Evolutionary conservation across 1,140 invertebrate genomes (phyloP).

Genomic region (Habropoda laboriosa): DNA sequence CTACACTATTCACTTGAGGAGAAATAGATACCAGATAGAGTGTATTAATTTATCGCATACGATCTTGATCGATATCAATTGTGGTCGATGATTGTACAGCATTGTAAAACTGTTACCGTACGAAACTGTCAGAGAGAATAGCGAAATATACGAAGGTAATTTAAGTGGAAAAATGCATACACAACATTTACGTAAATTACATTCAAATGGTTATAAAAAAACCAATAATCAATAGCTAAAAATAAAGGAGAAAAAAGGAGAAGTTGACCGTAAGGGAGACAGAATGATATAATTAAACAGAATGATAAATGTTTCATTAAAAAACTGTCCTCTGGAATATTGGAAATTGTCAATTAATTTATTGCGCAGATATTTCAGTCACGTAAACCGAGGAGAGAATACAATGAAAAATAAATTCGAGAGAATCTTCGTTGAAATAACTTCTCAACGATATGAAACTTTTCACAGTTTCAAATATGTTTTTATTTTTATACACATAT

Average conservation of each 20-base stretch:
- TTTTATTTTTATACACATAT: too few species aligned
- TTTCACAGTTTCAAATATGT: too few species aligned
- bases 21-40: not conserved
- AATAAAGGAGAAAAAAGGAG: too few species aligned
- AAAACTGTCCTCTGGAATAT: too few species aligned
- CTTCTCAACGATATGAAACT: too few species aligned
- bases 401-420: too few species aligned
- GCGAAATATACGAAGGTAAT: not conserved
- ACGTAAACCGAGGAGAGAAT: too few species aligned
- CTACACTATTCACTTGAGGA: too few species aligned
- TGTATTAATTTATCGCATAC: not conserved
- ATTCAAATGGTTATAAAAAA: not conserved
- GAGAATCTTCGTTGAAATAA: too few species aligned
- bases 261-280: too few species aligned
- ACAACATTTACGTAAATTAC: not conserved
- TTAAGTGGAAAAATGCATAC: not conserved
- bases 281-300: not conserved
- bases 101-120: not conserved
- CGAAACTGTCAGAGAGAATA: not conserved
- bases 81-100: not conserved
- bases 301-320: not conserved
- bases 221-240: too few species aligned
- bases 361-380: not conserved
- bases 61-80: constrained; percentile 3
- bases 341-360: not conserved